A percentile compares a stretch with the other conserved stretches of the same genome.
phyloP scores from a whole-genome alignment of 2,888 invertebrate species.

The Gymnocheta viridis region DNA sequence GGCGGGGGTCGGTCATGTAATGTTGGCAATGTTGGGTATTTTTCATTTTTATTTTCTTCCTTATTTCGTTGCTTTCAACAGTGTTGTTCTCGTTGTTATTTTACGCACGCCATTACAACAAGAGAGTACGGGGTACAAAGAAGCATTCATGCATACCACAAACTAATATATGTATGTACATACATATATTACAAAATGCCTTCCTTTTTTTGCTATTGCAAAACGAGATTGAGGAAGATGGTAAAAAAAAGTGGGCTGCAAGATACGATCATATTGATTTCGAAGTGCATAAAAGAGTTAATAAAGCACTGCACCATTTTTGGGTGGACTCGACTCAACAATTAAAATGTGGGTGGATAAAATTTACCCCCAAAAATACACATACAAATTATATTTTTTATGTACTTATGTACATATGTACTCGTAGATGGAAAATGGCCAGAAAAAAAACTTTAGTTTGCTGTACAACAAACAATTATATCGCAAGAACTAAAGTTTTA shows the following conservation, averaged over 20 bases:
- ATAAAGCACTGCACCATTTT: no score
- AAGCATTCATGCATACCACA: conserved; percentile 39
- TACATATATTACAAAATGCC: conserved; percentile 19
- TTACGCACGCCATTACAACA: conserved; percentile 38
- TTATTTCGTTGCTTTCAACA: conserved; percentile 18
- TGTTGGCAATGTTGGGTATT: conserved; percentile 4
- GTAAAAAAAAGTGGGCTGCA: not conserved
- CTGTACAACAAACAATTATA: no score
- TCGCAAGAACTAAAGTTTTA: no score
- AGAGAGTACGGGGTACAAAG: not conserved
- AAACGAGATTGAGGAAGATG: not conserved
- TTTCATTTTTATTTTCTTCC: not conserved
- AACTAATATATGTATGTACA: no score
- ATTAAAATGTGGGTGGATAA: no score
- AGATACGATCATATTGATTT: not conserved
- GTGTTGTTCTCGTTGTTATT: conserved; percentile 3
- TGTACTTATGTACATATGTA: no score
- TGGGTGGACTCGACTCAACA: no score
- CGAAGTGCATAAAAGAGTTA: no score
- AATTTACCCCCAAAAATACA: no score
- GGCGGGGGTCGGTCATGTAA: not conserved
- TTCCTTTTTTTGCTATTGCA: not conserved
- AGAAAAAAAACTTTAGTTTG: no score
- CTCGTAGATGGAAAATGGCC: no score
- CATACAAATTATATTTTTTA: no score